A percentile compares a stretch with the other conserved stretches of the same genome.
These are phyloP conservation scores for Linepithema humile DNA, from an alignment of 1,140 invertebrate species.

Conservation along the genomic window DNA sequence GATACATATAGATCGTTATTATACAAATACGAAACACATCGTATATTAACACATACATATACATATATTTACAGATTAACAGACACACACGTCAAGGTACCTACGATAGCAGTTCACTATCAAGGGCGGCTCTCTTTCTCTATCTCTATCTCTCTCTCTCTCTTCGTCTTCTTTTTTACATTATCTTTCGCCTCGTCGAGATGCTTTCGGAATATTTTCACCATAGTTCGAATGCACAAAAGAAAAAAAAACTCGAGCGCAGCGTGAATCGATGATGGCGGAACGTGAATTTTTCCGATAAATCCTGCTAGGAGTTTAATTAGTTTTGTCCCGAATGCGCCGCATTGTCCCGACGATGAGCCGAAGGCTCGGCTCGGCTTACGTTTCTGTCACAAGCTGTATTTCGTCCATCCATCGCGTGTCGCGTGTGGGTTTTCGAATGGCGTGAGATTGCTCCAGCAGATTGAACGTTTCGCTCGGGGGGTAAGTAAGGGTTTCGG, in stretches of 20 bases:
- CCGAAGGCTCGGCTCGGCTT: neutral
- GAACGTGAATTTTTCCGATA: constrained; percentile 30
- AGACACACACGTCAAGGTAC: constrained; percentile 49
- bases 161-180: constrained; percentile 50
- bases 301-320: constrained; percentile 10
- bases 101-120: constrained; percentile 66
- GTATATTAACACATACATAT: neutral
- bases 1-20: constrained; percentile 45
- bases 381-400: neutral
- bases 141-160: too few relatives aligned
- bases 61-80: neutral
- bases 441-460: constrained; percentile 24
- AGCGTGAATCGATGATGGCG: constrained; percentile 24
- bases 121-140: constrained; percentile 65
- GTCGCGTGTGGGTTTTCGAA: constrained; percentile 9
- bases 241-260: constrained; percentile 28
- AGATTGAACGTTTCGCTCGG: neutral
- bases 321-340: neutral
- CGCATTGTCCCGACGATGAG: neutral
- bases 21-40: constrained; percentile 29
- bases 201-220: constrained; percentile 56
- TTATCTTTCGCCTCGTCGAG: constrained; percentile 32
- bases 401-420: neutral
- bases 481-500: neutral
- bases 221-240: constrained; percentile 67